These are phyloP conservation scores for Crepidodera aurea DNA, from an alignment of 2,888 invertebrate species.

Conservation along the genomic window DNA sequence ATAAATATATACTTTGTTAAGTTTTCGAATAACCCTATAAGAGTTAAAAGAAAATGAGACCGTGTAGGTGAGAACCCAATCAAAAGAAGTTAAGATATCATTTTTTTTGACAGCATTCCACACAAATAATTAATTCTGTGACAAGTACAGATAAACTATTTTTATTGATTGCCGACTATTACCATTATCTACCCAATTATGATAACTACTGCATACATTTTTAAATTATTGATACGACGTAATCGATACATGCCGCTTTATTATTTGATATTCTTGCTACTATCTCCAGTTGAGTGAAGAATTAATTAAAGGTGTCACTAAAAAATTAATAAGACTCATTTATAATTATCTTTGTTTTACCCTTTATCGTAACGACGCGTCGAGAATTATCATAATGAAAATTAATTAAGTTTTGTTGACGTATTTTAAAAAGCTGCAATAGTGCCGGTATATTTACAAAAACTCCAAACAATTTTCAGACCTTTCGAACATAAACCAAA, in stretches of 20 bases:
- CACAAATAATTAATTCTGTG: slow-evolving; percentile 20
- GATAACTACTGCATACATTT: slow-evolving; percentile 23
- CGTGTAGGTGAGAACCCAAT: slow-evolving; percentile 6
- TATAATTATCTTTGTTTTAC: neutral
- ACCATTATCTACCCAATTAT: slow-evolving; percentile 23
- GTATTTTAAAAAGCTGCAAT: too few relatives aligned
- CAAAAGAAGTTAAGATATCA: slow-evolving; percentile 4
- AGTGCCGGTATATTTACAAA: too few relatives aligned
- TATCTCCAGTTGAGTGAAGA: slow-evolving; percentile 3
- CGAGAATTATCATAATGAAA: too few relatives aligned
- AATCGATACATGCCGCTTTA: slow-evolving; percentile 19
- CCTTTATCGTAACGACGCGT: too few relatives aligned
- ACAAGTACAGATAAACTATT: slow-evolving; percentile 20
- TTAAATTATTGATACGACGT: slow-evolving; percentile 15
- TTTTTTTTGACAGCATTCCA: slow-evolving; percentile 18
- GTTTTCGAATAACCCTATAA: neutral
- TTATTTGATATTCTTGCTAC: neutral
- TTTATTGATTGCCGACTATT: slow-evolving; percentile 18
- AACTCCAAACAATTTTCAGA: too few relatives aligned
- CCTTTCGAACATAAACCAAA: too few relatives aligned
- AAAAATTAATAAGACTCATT: slow-evolving; percentile 8
- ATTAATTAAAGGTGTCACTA: slow-evolving; percentile 14
- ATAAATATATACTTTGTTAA: too few relatives aligned
- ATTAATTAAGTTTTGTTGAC: too few relatives aligned
- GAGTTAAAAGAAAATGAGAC: neutral